phyloP scores from a whole-genome alignment of 2,113 vertebrate species.

The Triplophysa rosa region DNA sequence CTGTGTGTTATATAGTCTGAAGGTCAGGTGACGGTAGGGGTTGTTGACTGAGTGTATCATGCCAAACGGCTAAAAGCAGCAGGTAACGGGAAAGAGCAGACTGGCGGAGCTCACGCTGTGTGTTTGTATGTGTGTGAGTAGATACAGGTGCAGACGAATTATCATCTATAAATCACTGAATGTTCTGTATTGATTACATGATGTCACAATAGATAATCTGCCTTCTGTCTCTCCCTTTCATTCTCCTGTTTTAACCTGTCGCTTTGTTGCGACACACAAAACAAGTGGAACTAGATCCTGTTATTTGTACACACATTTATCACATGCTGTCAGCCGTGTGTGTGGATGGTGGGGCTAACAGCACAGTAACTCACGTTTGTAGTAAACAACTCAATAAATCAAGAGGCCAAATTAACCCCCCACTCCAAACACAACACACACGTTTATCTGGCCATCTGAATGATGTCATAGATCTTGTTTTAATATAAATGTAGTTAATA shows the following conservation, averaged over 20 bases:
- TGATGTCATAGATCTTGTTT: too few relatives aligned
- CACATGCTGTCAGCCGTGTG: neutral
- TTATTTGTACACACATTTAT: slow-evolving; percentile 26
- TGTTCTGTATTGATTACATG: slow-evolving; percentile 21
- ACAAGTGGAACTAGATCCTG: slow-evolving; percentile 37
- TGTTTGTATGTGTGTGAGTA: slow-evolving; percentile 29
- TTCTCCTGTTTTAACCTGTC: slow-evolving; percentile 48
- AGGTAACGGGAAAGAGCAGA: slow-evolving; percentile 25
- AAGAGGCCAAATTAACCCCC: neutral
- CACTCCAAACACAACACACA: neutral
- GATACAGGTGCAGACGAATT: slow-evolving; percentile 18
- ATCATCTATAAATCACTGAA: slow-evolving; percentile 21
- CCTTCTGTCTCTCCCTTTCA: neutral
- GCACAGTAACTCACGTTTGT: neutral
- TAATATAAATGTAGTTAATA: too few relatives aligned
- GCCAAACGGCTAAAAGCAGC: slow-evolving; percentile 26
- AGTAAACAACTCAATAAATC: slow-evolving; percentile 6
- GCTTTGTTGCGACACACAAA: slow-evolving; percentile 47
- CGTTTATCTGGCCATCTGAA: too few relatives aligned
- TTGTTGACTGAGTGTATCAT: slow-evolving; percentile 15
- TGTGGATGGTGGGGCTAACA: neutral
- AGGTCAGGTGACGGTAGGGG: slow-evolving; percentile 40
- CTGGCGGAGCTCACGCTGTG: slow-evolving; percentile 6
- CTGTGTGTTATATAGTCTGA: slow-evolving; percentile 1
- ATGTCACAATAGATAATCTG: neutral